phyloP scores from a whole-genome alignment of 2,797 vertebrate genomes.

The Tokudaia tokunoshimensis region DNA sequence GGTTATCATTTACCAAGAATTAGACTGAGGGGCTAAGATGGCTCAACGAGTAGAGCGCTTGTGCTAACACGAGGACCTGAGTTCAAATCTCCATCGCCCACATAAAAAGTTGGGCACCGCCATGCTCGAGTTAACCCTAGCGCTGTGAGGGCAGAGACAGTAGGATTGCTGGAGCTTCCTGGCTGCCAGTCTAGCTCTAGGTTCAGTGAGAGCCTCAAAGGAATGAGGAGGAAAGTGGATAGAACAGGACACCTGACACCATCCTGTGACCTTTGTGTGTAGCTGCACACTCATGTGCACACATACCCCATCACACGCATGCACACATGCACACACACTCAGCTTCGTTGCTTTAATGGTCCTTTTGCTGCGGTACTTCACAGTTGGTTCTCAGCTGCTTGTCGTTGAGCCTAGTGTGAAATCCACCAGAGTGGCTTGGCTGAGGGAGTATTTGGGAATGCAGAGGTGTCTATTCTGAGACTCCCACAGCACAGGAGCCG shows the following conservation, averaged over 20 bases:
- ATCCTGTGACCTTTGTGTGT: background rate
- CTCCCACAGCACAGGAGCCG: background rate
- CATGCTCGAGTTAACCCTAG: background rate
- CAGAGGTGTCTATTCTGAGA: slow-evolving; percentile 43
- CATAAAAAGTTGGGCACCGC: background rate
- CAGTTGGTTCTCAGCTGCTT: background rate
- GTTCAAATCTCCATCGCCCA: background rate
- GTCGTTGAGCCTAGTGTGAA: slow-evolving; percentile 13
- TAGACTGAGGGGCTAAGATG: background rate
- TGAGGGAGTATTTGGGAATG: slow-evolving; percentile 13
- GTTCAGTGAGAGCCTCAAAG: background rate
- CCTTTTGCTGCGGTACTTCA: background rate
- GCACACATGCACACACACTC: no score
- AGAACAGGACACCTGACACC: background rate
- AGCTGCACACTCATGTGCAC: background rate
- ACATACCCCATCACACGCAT: background rate
- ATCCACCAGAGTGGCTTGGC: background rate
- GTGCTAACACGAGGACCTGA: background rate
- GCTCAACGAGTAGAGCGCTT: background rate
- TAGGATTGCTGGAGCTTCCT: background rate
- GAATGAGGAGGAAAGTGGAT: background rate
- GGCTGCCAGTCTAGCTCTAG: background rate
- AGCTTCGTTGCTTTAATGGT: background rate
- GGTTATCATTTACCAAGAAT: background rate
- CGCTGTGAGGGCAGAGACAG: background rate